Base-by-base conservation (phyloP, 2,797 vertebrate species). In the Esox lucius region DNA sequence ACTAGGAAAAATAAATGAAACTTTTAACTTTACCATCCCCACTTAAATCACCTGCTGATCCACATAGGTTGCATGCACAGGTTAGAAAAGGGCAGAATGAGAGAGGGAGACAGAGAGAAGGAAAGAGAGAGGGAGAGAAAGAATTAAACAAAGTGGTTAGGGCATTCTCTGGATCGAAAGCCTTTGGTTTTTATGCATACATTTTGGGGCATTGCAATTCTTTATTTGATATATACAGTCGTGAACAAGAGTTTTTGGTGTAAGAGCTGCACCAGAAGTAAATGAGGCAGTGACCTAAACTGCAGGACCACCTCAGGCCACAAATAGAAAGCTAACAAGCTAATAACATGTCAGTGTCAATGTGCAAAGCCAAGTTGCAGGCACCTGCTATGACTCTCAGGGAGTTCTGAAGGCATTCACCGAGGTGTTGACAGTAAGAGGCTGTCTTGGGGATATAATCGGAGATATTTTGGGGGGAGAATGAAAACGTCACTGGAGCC, bases 1-100 rank as follows among this genome's bases (percentile, higher is more conserved):
- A 26, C 12, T 62, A 64, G 24, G 75, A 31, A 79, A 70, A 80
- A 78, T 5, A 85, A 4, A 82, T 90, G 86, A 85, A 91, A 92
- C 87, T 90, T 82, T 72, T 75, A 82, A 78, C 92, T 94, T 96
- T 96, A 96, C 95, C 95, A 91, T 96, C 95, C 94, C 95, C 95
- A 94, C 95, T 96, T 95, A 95, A 94, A 94, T 96, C 95, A 92
- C 95, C 95, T 96, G 95, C 87, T 91, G 94, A 93, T 96, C 95
- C 95, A 85, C 90, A 91, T 87, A 87, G 94, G 91, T 87, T 86
- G 95, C 95, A 95, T 95, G 95, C 94, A 94, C 93, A 94, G 74
- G 77, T 68, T 5, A 39, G 42, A 70, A 13, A 56, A 5, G 9
- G 19, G 68, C 48, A 75, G 39, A 70, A 66, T 71, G 71, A n/a